phyloP scores from a whole-genome alignment of 2,113 vertebrate genomes.

The rat (Rattus norvegicus) region GRCr8 NC_086020.1:10631001-10631500 shows the following conservation, averaged over 20 bases:
- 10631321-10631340: constrained; percentile 30
- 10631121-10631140: neutral
- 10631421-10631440: constrained; percentile 28
- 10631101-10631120: no score
- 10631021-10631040: no score
- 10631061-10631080: no score
- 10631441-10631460: neutral
- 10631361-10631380: constrained; percentile 12
- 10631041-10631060: no score
- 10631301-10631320: constrained; percentile 20
- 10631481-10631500: neutral
- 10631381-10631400: constrained; percentile 28
- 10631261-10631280: neutral
- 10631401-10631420: neutral
- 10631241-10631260: neutral
- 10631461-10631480: neutral
- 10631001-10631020: no score
- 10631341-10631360: constrained; percentile 20
- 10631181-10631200: neutral
- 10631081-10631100: no score
- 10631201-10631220: neutral
- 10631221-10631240: constrained; percentile 3
- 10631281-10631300: neutral
- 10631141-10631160: constrained; percentile 10
- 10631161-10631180: neutral